Base-by-base conservation (phyloP, 2,113 vertebrate species). In the Neodontobutis hainanensis region DNA sequence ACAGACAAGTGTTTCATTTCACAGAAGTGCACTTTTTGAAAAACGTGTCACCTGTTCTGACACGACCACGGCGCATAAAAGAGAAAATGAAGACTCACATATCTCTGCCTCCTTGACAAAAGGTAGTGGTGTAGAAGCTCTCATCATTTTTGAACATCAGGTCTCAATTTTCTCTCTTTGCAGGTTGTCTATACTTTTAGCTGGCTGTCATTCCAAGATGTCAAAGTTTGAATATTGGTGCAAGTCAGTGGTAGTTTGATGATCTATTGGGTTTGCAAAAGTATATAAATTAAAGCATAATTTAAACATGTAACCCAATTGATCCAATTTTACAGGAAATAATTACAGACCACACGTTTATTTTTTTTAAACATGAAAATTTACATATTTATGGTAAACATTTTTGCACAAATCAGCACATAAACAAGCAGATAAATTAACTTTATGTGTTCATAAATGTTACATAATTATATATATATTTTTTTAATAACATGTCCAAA, bases 31-130 rank as follows among this genome's bases (percentile, higher is more conserved):
- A 66, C 70, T 68, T 76, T n/a, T 82, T 57, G 51, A 75, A 71
- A 81, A 76, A 67, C 67, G 53, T 59, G 66, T 47, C 69, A 79
- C 49, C 70, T 51, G 36, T 52, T 80, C 64, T 65, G 79, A 78
- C 74, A 78, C 11, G n/a, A 71, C 40, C 51, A 63, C 5, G 5
- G 40, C 4, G 58, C 55, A 75, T 72, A 61, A 81, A 82, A 77
- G 74, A 9, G 44, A 77, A 81, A 80, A 81, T 63, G 46, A 86
- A 76, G 77, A 75, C 68, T 59, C 75, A 64, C 70, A 62, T 73
- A 47, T 80, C 65, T 65, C 64, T 40, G 57, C 68, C 66, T 72
- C 75, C 78, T 77, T 66, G 50, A 66, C 71, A 78, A 76, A 78
- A 58, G 35, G 56, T 59, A 62, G 66, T 1, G 16, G 27, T 9